Evolutionary conservation across 2,888 invertebrate genomes (phyloP), one percentile per base, ranked within the genome.

Genomic region (Galerucella calmariensis): DNA sequence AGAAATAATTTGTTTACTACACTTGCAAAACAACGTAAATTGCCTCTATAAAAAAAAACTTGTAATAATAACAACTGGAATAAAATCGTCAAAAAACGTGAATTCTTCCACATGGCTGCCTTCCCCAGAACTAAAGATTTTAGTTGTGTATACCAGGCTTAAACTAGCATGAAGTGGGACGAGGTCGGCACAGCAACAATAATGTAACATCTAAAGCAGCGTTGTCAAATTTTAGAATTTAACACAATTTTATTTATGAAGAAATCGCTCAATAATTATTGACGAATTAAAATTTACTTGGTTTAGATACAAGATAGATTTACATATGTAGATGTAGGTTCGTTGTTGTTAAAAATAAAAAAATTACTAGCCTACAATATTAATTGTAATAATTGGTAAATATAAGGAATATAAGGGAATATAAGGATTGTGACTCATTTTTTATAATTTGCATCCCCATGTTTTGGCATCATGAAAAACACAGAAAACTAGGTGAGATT

Each of bases 81-180:
- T 53, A 27, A 35, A 68, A 41, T 61, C 61, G 63, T 74, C 11
- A 53, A 68, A 67, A 71, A 74, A 59, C 16, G 27, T 67, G 9
- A 75, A 73, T 74, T 71, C 67, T 69, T 72, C 53, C 78, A 78
- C 78, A 78, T 77, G 77, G 75, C 76, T 78, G 80, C 78, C 61
- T 59, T 59, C 66, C 66, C 72, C 67, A 67, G 78, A 67, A 72
- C 68, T 73, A 75, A 78, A 79, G 74, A 75, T 81, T 82, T 78
- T 74, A 76, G 82, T 81, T 80, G 84, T 81, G 83, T 86, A 82
- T 85, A 82, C 79, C 81, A 75, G 84, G 82, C 84, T 84, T 82
- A 81, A 83, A 83, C 85, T 85, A 86, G 85, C 84, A 84, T 84
- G 85, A 87, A 87, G 86, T 87, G 85, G 87, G 87, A 87, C 87